Evolutionary conservation across 2,113 vertebrate species (phyloP), one percentile per base, ranked within the genome.

Genomic region (Neolamprologus hecqui): DNA sequence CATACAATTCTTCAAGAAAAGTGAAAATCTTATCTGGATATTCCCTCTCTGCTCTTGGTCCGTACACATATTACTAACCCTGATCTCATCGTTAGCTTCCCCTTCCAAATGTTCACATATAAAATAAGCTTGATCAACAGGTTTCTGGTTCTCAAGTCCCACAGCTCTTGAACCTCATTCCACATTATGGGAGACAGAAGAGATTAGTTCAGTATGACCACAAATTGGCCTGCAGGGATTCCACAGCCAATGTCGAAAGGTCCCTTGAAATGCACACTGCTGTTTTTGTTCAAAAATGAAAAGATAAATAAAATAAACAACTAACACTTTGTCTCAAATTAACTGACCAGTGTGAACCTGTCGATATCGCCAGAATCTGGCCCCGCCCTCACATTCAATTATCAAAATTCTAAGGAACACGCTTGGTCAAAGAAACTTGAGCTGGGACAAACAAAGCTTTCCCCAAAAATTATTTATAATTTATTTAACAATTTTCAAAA

Each of bases 301-400:
- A 21, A 37, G 13, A 37, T 19, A 63, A 35, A 35, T 3, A 11
- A 63, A 63, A 35, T 21, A 68, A 68, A 68, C 33, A 21, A 68
- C 60, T 21, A 37, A 37, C 10, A 21, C 63, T 68, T 68, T 68
- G 60, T 68, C 33, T 37, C 60, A 65, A 37, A n/a, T 68, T 7
- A 68, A 68, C 33, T 37, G 60, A 21, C 19, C 60, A 68, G 60
- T 13, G 33, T 21, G 1, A 21, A 5, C 6, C 19, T 21, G 33
- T 68, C 2, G 1, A 65, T 3, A 8, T 0, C 1, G 3, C 60
- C 19, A 37, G 19, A 68, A 68, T 68, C 6, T 21, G 19, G 60
- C 33, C 33, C 33, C 0, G 4, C 33, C 60, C 19, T 68, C 19
- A 68, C 10, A 37, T 37, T 68, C 7, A 68, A 68, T 68, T 13